These are phyloP conservation scores for Smittia aterrima DNA, from an alignment of 2,888 invertebrate genomes.

Conservation along the genomic window DNA sequence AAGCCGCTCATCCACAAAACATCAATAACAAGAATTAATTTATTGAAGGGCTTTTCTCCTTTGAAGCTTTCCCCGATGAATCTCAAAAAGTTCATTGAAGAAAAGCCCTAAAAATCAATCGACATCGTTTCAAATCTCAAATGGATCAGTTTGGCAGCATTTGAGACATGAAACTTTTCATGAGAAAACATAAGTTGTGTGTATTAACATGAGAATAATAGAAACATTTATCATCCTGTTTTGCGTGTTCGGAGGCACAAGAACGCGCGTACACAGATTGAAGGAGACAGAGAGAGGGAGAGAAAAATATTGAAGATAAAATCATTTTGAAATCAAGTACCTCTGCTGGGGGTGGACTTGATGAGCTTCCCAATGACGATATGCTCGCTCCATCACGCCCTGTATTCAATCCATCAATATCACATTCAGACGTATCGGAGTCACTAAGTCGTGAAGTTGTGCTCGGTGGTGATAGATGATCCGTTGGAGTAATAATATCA, in stretches of 20 bases:
- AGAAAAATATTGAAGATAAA: neutral
- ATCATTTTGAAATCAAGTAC: conserved; percentile 50
- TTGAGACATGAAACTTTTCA: neutral
- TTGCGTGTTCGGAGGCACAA: neutral
- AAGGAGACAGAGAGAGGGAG: neutral
- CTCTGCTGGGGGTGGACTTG: conserved; percentile 76
- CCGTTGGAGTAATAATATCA: conserved; percentile 72
- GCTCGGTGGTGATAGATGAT: conserved; percentile 88
- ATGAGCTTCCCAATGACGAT: conserved; percentile 87
- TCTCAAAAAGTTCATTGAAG: no score
- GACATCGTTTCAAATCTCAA: neutral
- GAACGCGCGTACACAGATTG: conserved; percentile 3
- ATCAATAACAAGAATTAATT: no score
- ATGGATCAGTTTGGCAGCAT: neutral
- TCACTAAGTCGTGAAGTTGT: conserved; percentile 84
- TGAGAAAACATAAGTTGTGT: neutral
- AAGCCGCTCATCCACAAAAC: no score
- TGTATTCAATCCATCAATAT: conserved; percentile 62
- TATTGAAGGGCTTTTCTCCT: no score
- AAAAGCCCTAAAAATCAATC: neutral
- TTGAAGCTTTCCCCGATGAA: no score
- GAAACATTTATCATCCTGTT: neutral
- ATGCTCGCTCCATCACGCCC: conserved; percentile 81
- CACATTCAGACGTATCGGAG: conserved; percentile 84
- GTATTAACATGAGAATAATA: neutral